Evolutionary conservation across 1,140 invertebrate species (phyloP), one percentile per base, ranked within the genome.

Genomic region (Drosophila equinoxialis): DNA sequence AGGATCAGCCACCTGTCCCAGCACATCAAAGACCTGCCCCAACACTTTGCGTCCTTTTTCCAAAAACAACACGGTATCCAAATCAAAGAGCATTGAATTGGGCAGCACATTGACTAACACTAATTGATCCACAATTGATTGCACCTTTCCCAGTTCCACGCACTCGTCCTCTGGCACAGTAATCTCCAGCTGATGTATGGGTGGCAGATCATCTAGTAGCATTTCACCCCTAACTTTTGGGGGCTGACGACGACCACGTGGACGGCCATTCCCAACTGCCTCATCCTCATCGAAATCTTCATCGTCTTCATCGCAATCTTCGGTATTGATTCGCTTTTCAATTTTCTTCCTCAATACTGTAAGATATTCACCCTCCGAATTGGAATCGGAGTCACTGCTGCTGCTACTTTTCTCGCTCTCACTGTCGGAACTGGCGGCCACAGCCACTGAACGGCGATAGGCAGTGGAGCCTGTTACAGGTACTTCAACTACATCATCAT

Each of bases 1-100:
- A 0, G 97, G 97, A 78, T 96, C 94, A 0, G 92, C 93, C 0
- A 98, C 96, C 35, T 94, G 94, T 5, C 98, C 98, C 92, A 98
- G 96, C 4, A 98, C 97, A 94, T 99, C 98, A 93, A 97, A 98
- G 64, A 99, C 94, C 81, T 95, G 94, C 3, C 97, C 97, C 0
- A 97, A 91, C 2, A 95, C 93, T 73, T 94, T 94, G 51, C 94
- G 93, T 13, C 96, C 96, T 87, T 94, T 93, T 7, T 96, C 95
- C 45, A 96, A 74, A 90, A 98, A 98, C 26, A 98, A 92, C 23
- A 98, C 94, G 4, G 96, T 96, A 63, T 98, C 97, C 61, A 98
- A 91, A 93, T 98, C 95, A 48, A 98, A 93, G 0, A 96, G 94
- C 61, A 96, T 96, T 39, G 94, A 95, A 60, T 94, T 94, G 55